phyloP scores from a whole-genome alignment of 1,140 invertebrate genomes.

The Drosophila obscura region DNA sequence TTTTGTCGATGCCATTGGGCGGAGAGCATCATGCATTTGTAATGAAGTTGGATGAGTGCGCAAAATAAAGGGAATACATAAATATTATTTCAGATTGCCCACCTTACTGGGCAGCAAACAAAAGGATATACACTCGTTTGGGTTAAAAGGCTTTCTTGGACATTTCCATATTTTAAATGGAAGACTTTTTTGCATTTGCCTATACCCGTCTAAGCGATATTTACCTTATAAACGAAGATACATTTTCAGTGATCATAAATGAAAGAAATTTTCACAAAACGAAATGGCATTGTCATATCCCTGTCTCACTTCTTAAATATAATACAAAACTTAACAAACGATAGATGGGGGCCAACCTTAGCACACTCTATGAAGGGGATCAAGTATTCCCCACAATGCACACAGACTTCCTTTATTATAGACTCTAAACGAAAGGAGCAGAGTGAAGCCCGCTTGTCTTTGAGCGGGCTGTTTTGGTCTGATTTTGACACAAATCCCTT shows the following conservation, averaged over 20 bases:
- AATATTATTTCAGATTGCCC: neutral
- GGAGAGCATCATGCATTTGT: conserved; percentile 15
- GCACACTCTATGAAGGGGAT: conserved; percentile 19
- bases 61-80: conserved; percentile 31
- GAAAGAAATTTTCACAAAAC: no score
- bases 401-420: conserved; percentile 16
- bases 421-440: conserved; percentile 16
- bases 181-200: no score
- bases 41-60: conserved; percentile 35
- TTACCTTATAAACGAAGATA: no score
- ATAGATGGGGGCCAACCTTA: neutral
- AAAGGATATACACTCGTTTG: neutral
- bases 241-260: no score
- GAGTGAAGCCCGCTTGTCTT: conserved; percentile 56
- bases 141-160: no score
- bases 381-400: conserved; percentile 25
- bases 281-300: neutral
- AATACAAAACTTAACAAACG: no score
- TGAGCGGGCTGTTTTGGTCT: conserved; percentile 65
- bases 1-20: conserved; percentile 18
- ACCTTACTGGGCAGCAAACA: neutral
- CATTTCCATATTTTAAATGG: no score
- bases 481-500: conserved; percentile 80
- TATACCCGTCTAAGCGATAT: no score
- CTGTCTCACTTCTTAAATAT: neutral